Evolutionary conservation across 37 sponge, comb jelly and placozoan species (phyloP).

Genomic region (Chondrilla cf. caribensis): DNA sequence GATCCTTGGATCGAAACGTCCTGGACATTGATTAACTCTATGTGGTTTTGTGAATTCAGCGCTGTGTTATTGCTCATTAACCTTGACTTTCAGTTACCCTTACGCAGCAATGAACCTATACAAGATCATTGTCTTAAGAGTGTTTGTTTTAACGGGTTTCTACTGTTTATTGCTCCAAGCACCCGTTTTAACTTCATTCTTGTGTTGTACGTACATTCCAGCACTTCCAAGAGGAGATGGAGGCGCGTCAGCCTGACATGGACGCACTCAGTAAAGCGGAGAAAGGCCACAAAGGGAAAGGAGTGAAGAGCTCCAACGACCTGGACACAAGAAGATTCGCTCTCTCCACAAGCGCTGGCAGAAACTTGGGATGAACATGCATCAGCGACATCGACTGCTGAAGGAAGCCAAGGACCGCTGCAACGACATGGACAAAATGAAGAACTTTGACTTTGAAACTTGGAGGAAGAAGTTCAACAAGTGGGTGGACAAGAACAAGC

Average conservation of each 20-base stretch:
- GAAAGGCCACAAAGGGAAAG: slow-evolving; percentile 4
- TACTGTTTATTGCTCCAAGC: no score
- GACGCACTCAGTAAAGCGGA: slow-evolving; percentile 69
- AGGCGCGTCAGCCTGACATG: slow-evolving; percentile 71
- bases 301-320: slow-evolving; percentile 26
- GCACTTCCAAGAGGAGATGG: slow-evolving; percentile 81
- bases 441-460: slow-evolving; percentile 68
- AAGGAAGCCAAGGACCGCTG: slow-evolving; percentile 55
- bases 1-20: no score
- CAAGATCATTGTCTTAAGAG: no score
- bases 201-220: no score
- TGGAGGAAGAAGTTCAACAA: slow-evolving; percentile 70
- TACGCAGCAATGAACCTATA: no score
- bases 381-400: slow-evolving; percentile 66
- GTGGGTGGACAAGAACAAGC: slow-evolving; percentile 78
- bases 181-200: no score
- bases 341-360: slow-evolving; percentile 72
- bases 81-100: no score
- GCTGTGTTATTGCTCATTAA: no score
- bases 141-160: no score
- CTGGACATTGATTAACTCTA: no score
- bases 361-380: slow-evolving; percentile 61
- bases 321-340: slow-evolving; percentile 59
- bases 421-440: slow-evolving; percentile 64
- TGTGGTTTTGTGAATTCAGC: no score